Evolutionary conservation across 2,797 vertebrate genomes (phyloP), one percentile per base, ranked within the genome.

Genomic region (Chanos chanos): DNA sequence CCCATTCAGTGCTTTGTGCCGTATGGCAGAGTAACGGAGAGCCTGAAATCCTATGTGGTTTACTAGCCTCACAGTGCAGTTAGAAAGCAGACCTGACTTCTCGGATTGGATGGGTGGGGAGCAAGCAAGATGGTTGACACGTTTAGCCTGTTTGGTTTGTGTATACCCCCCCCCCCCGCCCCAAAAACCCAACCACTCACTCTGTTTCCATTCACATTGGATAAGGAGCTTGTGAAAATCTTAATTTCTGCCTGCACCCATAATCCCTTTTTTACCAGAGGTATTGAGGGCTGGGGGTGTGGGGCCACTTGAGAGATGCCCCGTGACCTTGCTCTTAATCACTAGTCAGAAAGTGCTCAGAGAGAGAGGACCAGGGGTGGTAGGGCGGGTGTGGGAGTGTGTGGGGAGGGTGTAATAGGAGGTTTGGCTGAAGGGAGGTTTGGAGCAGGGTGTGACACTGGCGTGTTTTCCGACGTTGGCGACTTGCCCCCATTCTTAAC

Each of bases 191-290:
- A 18, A 25, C 15, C 10, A 43, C 51, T 60, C 66, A 74, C 72
- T 70, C 72, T 24, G 36, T 6, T 55, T 47, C 25, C 30, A 7
- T 6, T 19, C 19, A 85, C 84, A 84, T 87, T 85, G 84, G 83
- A 86, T 87, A 84, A 86, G 80, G 66, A 64, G 78, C 76, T 80
- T 84, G 77, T 82, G 85, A 85, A 87, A 85, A 82, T 85, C 84
- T 86, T 86, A 85, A 81, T 87, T 88, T 83, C 79, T 82, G 77
- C 82, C 33, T 74, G 81, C 79, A n/a, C 80, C 79, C 81, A 75
- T 86, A 88, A 89, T 88, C 86, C 77, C 70, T 73, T 74, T 69
- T 79, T 77, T 82, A 80, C 31, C 50, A 36, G 81, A 74, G 82
- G n/a, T n/a, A n/a, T 80, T 13, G 28, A 50, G 36, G 28, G 48